Percentiles rank a stretch among this genome's conserved stretches.
Evolutionary conservation across 2,113 vertebrate genomes (phyloP).

Genomic region (Scatophagus argus): DNA sequence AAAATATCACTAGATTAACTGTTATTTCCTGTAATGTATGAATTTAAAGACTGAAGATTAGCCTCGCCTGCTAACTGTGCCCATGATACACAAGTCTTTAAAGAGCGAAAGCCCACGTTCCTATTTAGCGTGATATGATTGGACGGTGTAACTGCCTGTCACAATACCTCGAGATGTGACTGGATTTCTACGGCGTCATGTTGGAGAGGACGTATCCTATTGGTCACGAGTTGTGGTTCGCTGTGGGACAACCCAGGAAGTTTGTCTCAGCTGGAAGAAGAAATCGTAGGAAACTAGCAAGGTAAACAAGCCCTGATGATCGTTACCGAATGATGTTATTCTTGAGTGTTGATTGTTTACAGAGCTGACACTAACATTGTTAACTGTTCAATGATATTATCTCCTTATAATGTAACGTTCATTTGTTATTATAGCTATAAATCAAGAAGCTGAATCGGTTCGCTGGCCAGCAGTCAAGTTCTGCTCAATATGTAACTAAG

Average conservation of each 20-base stretch:
- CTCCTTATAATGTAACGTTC: neutral
- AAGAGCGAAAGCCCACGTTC: slow-evolving; percentile 22
- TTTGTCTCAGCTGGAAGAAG: slow-evolving; percentile 16
- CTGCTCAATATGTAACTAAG: neutral
- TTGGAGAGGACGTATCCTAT: slow-evolving; percentile 15
- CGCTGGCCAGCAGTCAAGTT: slow-evolving; percentile 4
- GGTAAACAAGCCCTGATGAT: slow-evolving; percentile 60
- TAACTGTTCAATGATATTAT: neutral
- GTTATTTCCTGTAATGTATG: neutral
- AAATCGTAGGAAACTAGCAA: slow-evolving; percentile 20
- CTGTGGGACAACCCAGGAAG: slow-evolving; percentile 29
- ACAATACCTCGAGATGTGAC: slow-evolving; percentile 43
- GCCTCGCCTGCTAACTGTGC: slow-evolving; percentile 27
- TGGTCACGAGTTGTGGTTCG: slow-evolving; percentile 29
- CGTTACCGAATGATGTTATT: neutral
- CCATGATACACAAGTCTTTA: slow-evolving; percentile 40
- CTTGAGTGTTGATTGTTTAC: neutral
- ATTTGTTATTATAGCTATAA: neutral
- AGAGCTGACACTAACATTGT: neutral
- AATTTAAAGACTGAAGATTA: slow-evolving; percentile 26
- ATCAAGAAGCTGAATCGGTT: too few relatives aligned
- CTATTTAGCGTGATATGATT: slow-evolving; percentile 60
- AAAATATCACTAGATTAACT: neutral
- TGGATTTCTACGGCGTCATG: slow-evolving; percentile 6
- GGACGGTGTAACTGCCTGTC: slow-evolving; percentile 51